These are phyloP conservation scores for Helicoverpa assulta DNA, from an alignment of 2,888 invertebrate species.

Conservation along the genomic window DNA sequence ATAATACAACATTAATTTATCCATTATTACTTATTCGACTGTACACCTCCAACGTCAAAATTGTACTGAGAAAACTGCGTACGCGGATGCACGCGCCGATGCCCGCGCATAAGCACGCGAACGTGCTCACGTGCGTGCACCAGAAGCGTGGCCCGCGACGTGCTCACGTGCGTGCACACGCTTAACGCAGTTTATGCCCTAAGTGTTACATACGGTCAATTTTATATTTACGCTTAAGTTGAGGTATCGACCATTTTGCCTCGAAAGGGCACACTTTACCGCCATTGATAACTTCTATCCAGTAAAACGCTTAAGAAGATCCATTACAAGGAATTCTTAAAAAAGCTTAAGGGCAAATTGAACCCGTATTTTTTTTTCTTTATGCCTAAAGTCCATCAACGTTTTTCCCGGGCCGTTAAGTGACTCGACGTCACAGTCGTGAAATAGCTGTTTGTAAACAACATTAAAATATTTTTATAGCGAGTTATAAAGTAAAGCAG, in stretches of 20 bases:
- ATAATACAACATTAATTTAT: too few species aligned
- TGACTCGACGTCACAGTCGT: constrained; percentile 49
- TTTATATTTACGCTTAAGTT: constrained; percentile 83
- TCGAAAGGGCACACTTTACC: constrained; percentile 75
- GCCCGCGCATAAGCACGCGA: too few species aligned
- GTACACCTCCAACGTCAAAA: too few species aligned
- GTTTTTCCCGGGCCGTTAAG: constrained; percentile 45
- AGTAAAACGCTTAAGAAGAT: constrained; percentile 71
- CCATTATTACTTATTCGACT: too few species aligned
- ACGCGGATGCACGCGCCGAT: too few species aligned
- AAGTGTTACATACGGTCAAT: constrained; percentile 70
- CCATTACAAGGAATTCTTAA: constrained; percentile 71
- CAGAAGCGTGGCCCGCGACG: too few species aligned
- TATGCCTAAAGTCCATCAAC: constrained; percentile 33
- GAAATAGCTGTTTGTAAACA: constrained; percentile 57
- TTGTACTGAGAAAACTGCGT: too few species aligned
- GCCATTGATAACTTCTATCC: constrained; percentile 77
- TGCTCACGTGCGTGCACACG: too few species aligned
- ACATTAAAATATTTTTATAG: constrained; percentile 64
- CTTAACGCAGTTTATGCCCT: too few species aligned
- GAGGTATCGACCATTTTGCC: constrained; percentile 76
- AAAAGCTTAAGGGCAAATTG: constrained; percentile 60
- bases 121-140: too few species aligned
- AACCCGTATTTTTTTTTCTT: constrained; percentile 55
- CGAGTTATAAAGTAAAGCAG: constrained; percentile 51